A percentile compares a stretch with the other conserved stretches of the same genome.
Conservation (phyloP, 2,113 vertebrate species). For the Oreochromis niloticus region DNA sequence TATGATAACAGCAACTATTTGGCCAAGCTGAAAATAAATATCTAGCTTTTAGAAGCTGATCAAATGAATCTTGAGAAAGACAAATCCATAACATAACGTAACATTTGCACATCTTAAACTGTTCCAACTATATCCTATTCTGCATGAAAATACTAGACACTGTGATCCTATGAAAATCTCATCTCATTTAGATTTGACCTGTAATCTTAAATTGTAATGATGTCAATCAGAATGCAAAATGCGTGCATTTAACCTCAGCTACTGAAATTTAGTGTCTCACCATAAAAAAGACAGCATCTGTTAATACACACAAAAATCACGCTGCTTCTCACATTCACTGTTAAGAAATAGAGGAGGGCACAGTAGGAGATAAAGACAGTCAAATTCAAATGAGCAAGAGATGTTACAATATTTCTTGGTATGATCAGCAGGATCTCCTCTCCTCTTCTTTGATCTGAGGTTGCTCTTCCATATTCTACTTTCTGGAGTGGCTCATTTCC, state of each 20-base stretch:
- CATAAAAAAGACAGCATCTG: background rate
- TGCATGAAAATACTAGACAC: background rate
- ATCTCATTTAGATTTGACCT: background rate
- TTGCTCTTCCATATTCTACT: constrained; percentile 1
- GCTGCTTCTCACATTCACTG: background rate
- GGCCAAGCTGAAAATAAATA: background rate
- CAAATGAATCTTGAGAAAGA: background rate
- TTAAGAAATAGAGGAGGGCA: background rate
- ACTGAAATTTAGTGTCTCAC: background rate
- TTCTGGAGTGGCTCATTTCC: constrained; percentile 3
- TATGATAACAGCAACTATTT: background rate
- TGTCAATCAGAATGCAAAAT: background rate
- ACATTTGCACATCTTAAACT: background rate
- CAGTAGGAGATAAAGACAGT: background rate
- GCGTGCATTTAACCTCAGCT: background rate
- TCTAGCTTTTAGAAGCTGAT: background rate
- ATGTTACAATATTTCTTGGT: background rate
- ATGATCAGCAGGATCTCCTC: constrained; percentile 7
- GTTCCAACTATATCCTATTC: background rate
- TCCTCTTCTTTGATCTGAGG: constrained; percentile 23
- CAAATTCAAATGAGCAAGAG: background rate
- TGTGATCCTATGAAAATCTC: background rate
- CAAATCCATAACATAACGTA: background rate
- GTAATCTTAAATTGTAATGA: background rate
- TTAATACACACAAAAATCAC: background rate